phyloP scores from a whole-genome alignment of 64 coral and sea anemone genomes.

The Montipora cactus region DNA sequence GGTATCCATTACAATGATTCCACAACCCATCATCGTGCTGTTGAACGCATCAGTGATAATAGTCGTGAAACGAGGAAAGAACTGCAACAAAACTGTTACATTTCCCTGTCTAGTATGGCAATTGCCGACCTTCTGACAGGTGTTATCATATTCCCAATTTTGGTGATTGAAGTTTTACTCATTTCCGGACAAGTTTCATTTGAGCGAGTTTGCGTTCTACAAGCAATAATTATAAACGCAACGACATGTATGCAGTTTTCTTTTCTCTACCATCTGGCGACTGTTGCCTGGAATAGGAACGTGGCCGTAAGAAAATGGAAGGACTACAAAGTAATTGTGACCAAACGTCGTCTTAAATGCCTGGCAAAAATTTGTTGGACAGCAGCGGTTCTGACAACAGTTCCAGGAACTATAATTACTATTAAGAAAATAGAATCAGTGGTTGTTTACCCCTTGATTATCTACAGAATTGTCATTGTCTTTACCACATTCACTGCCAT shows the following conservation, averaged over 20 bases:
- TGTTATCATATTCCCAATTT: neutral
- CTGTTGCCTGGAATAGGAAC: conserved; percentile 11
- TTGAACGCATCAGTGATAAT: conserved; percentile 1
- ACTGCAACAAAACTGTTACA: neutral
- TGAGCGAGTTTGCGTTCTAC: neutral
- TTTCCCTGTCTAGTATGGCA: conserved; percentile 1
- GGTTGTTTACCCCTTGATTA: neutral
- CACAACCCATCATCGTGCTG: neutral
- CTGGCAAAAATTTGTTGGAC: neutral
- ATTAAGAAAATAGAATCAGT: neutral
- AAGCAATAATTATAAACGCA: neutral
- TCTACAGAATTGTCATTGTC: too few species aligned
- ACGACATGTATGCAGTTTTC: neutral
- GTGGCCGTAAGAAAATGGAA: conserved; percentile 2
- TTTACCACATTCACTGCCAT: neutral
- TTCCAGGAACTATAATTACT: neutral
- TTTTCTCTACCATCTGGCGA: neutral
- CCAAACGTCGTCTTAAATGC: neutral
- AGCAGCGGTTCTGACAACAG: neutral
- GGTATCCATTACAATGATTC: too few species aligned
- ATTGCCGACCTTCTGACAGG: conserved; percentile 4
- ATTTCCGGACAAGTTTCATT: neutral
- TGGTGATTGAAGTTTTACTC: neutral
- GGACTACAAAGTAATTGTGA: conserved; percentile 17
- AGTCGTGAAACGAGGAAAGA: neutral